These are phyloP conservation scores for Diploptera punctata DNA, from an alignment of 2,888 invertebrate genomes.

Conservation along the genomic window DNA sequence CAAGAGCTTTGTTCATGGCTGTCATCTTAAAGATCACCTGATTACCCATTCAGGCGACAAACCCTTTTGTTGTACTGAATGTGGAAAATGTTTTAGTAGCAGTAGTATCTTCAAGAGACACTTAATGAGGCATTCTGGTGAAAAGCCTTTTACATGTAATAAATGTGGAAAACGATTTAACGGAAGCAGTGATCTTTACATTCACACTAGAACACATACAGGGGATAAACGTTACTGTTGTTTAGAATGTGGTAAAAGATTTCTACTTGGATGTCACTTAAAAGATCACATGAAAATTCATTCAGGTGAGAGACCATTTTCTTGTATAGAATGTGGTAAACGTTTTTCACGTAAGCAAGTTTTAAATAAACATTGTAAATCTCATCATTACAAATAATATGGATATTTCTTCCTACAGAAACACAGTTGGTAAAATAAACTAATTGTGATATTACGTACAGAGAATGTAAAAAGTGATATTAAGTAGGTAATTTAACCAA, in stretches of 20 bases:
- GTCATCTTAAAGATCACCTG: conserved; percentile 3
- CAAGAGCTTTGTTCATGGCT: conserved; percentile 3
- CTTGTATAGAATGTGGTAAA: conserved; percentile 5
- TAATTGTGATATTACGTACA: too few relatives aligned
- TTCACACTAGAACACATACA: conserved; percentile 4
- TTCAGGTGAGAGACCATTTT: conserved; percentile 9
- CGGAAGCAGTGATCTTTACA: conserved; percentile 2
- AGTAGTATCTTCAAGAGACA: conserved; percentile 23
- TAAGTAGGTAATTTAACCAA: too few relatives aligned
- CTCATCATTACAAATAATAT: too few relatives aligned
- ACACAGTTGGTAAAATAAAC: too few relatives aligned
- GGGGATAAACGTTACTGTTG: conserved; percentile 18
- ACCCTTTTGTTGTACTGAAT: conserved; percentile 15
- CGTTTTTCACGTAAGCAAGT: too few relatives aligned
- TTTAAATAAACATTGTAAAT: too few relatives aligned
- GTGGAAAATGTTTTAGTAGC: conserved; percentile 11
- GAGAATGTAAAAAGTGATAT: too few relatives aligned
- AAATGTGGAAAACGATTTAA: conserved; percentile 6
- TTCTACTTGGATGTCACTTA: conserved; percentile 8
- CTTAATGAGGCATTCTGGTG: conserved; percentile 14
- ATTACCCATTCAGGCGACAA: conserved; percentile 19
- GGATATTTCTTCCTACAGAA: too few relatives aligned
- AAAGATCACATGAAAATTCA: conserved; percentile 17
- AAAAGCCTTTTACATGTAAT: conserved; percentile 4
- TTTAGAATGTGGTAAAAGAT: conserved; percentile 4